A percentile compares a stretch with the other conserved stretches of the same genome.
Evolutionary conservation across 2,113 vertebrate species (phyloP).

Genomic region (Acrocephalus kingi): DNA sequence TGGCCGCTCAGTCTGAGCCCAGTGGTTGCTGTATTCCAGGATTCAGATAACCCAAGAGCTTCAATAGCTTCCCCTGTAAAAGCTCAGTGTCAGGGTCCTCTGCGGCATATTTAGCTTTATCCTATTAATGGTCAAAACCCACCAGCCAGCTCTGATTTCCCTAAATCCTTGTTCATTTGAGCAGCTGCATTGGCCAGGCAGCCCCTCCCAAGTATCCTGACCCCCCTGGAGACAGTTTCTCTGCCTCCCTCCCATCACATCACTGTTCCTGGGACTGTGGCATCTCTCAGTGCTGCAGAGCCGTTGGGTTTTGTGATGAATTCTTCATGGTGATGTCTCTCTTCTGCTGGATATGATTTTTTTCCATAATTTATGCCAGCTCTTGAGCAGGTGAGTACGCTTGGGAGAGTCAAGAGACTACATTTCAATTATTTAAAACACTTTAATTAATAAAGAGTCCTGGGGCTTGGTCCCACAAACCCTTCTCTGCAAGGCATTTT

Average conservation of each 20-base stretch:
- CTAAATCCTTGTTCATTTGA: not conserved
- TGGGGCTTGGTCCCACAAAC: not conserved
- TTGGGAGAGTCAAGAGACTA: not conserved
- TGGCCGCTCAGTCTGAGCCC: not conserved
- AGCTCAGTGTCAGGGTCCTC: not conserved
- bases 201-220: not conserved
- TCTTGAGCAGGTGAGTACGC: not conserved
- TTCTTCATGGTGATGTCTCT: not conserved
- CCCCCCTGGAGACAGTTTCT: not conserved
- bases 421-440: not conserved
- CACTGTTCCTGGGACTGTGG: not conserved
- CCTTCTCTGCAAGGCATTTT: not conserved
- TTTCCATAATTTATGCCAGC: not conserved
- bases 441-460: slow-evolving; percentile 12
- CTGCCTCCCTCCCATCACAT: not conserved
- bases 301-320: fast-evolving
- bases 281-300: not conserved
- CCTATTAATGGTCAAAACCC: not conserved
- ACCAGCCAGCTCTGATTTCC: not conserved
- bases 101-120: not conserved
- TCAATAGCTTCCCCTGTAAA: not conserved
- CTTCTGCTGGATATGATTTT: not conserved
- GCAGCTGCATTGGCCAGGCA: not conserved
- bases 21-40: not conserved
- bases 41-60: not conserved